Evolutionary conservation across 2,797 vertebrate species (phyloP).

Genomic region (Typhlichthys subterraneus): DNA sequence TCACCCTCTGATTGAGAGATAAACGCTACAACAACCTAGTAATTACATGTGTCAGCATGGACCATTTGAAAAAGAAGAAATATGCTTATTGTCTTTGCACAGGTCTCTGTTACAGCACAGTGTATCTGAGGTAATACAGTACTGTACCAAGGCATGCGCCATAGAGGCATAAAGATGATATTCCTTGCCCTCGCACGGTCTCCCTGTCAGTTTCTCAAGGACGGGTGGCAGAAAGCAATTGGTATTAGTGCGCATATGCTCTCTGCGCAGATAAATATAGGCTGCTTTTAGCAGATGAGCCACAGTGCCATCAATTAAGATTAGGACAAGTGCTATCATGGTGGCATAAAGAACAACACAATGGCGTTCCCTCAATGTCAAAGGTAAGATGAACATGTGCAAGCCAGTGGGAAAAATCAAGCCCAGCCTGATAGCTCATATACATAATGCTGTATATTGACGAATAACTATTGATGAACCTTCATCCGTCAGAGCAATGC

Average conservation of each 20-base stretch:
- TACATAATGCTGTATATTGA: conserved; percentile 71
- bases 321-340: conserved; percentile 76
- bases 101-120: conserved; percentile 39
- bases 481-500: conserved; percentile 73
- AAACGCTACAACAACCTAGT: neutral
- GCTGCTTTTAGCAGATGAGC: conserved; percentile 91
- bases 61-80: conserved; percentile 5
- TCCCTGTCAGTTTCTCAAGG: conserved; percentile 84
- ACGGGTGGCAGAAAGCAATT: conserved; percentile 85
- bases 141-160: conserved; percentile 2
- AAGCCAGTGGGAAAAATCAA: conserved; percentile 56
- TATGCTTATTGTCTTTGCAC: conserved; percentile 8
- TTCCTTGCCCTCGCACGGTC: conserved; percentile 66
- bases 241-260: conserved; percentile 85
- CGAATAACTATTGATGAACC: conserved; percentile 67
- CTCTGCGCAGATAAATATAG: conserved; percentile 82
- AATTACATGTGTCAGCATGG: neutral
- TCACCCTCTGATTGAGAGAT: conserved; percentile 1
- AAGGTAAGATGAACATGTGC: conserved; percentile 80
- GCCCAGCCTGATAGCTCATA: conserved; percentile 60
- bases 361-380: conserved; percentile 82
- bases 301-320: conserved; percentile 83
- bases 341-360: conserved; percentile 79
- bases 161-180: conserved; percentile 71
- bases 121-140: conserved; percentile 55